Conservation (phyloP, 1,140 invertebrate species). For the Aphis gossypii region DNA sequence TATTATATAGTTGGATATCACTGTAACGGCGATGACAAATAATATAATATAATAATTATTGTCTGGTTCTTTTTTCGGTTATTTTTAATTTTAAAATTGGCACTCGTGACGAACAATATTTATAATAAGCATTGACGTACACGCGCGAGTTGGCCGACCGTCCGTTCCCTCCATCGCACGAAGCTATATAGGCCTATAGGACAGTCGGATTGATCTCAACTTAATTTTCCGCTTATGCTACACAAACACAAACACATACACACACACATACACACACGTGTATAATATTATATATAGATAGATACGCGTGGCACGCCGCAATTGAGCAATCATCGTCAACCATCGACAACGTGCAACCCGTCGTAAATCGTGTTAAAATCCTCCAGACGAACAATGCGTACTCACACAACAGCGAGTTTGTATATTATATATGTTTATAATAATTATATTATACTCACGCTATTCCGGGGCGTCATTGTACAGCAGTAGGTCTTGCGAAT, state of each 20-base stretch:
- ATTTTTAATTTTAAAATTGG: slow-evolving; percentile 2
- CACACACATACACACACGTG: no score
- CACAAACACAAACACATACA: neutral
- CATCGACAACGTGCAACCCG: neutral
- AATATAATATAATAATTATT: neutral
- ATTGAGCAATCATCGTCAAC: slow-evolving; percentile 39
- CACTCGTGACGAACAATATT: slow-evolving; percentile 31
- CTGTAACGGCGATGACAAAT: neutral
- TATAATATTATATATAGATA: neutral
- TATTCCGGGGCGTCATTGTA: neutral
- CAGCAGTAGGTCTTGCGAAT: neutral
- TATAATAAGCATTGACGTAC: neutral
- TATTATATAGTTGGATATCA: neutral
- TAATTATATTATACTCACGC: neutral
- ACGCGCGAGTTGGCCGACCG: neutral
- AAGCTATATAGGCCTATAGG: neutral
- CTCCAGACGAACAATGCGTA: neutral
- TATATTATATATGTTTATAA: neutral
- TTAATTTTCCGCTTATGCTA: neutral
- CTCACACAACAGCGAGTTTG: neutral
- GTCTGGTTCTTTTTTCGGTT: neutral
- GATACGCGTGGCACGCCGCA: neutral
- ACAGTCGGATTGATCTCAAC: neutral
- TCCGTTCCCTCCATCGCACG: neutral
- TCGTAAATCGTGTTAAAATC: slow-evolving; percentile 41